Evolutionary conservation across 2,797 vertebrate species (phyloP), one percentile per base, ranked within the genome.

Genomic region (Discoglossus pictus): DNA sequence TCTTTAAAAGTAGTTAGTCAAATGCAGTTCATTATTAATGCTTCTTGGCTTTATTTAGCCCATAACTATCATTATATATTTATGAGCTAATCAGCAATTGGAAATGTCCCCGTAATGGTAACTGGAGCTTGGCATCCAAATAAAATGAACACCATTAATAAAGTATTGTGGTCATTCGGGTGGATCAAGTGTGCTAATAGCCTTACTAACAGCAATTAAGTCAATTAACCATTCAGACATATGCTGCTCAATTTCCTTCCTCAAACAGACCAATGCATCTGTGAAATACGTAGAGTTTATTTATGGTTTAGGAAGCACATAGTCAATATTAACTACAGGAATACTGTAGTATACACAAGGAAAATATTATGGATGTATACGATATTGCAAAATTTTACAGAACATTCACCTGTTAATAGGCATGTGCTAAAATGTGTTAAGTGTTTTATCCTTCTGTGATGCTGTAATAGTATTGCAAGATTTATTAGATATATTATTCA

Each of bases 101-200:
- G 86, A 89, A 88, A 85, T 90, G 84, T 87, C 87, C 87, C 88
- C 79, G 82, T 91, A 90, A 92, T 82, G 84, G 87, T 87, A 91
- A 91, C 90, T 87, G 88, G 88, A 87, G 86, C 88, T 87, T 88
- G 78, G 84, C 84, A 75, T 82, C 84, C 79, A 81, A 84, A 86
- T 86, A 86, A 86, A 85, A 86, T 52, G 80, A 82, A 74, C 78
- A 56, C 77, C 80, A 84, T 84, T 86, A 81, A 85, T 79, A 82
- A 83, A 65, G 69, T 85, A 87, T 81, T 77, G 83, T 82, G 88
- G 84, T 83, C 82, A 81, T 80, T 87, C 83, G 87, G 84, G 83
- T 88, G 86, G 86, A 89, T 88, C 88, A 81, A 87, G 87, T 85
- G 83, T 80, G 85, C 86, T 89, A 89, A 91, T 88, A 83, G 79